phyloP scores from a whole-genome alignment of 2,888 invertebrate species.

The Xanthorhoe designata region DNA sequence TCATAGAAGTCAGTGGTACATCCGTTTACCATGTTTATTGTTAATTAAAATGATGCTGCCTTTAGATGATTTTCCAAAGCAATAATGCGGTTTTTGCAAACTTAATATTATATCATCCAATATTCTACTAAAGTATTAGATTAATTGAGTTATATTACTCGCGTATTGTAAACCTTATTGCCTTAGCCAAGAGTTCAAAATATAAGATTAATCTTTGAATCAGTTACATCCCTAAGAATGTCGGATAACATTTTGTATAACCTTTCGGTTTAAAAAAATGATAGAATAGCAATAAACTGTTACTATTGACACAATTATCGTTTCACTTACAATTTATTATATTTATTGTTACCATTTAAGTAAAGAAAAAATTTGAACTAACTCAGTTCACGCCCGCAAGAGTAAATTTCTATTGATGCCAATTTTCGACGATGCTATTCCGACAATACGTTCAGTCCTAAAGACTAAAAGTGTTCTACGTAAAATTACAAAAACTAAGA shows the following conservation, averaged over 20 bases:
- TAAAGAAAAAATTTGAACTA: no score
- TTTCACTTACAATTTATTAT: slow-evolving; percentile 13
- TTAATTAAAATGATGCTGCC: no score
- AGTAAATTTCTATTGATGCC: no score
- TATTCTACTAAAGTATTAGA: neutral
- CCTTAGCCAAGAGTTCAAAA: slow-evolving; percentile 21
- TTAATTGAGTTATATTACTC: neutral
- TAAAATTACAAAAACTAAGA: no score
- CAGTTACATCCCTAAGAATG: neutral
- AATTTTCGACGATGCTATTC: no score
- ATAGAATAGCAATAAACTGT: slow-evolving; percentile 27
- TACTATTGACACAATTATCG: slow-evolving; percentile 25
- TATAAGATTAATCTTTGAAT: slow-evolving; percentile 2
- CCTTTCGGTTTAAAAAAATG: neutral
- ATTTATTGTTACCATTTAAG: no score
- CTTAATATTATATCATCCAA: neutral
- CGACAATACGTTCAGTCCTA: no score
- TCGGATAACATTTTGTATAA: slow-evolving; percentile 1
- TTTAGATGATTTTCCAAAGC: neutral
- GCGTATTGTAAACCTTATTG: slow-evolving; percentile 6
- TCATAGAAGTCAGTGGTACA: no score
- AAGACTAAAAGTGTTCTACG: no score
- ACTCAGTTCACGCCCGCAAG: no score
- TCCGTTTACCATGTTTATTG: no score
- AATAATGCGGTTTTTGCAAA: neutral